These are phyloP conservation scores for Icerya purchasi DNA, from an alignment of 2,888 invertebrate species.

Conservation along the genomic window DNA sequence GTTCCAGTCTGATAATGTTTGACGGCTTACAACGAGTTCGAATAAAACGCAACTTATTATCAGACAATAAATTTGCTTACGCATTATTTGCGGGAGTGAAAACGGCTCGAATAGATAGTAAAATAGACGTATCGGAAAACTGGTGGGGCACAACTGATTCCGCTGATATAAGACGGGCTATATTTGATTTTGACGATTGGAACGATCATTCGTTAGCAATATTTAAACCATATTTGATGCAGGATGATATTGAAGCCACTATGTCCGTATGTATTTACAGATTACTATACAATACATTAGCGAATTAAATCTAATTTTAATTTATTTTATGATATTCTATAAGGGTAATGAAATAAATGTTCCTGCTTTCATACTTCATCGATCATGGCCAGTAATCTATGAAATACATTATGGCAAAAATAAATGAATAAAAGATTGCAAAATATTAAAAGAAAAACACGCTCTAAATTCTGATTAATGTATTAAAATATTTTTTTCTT, in stretches of 20 bases:
- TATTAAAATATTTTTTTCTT: no score
- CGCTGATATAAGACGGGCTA: conserved; percentile 49
- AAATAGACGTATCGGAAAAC: conserved; percentile 72
- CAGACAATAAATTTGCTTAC: conserved; percentile 62
- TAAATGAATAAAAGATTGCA: no score
- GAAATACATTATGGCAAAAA: no score
- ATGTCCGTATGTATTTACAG: conserved; percentile 37
- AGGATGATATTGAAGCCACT: conserved; percentile 52
- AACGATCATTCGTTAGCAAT: conserved; percentile 88
- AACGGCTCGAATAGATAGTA: conserved; percentile 69
- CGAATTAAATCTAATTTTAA: no score
- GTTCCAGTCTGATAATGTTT: conserved; percentile 72
- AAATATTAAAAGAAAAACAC: no score
- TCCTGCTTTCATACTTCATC: no score
- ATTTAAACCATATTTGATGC: conserved; percentile 67
- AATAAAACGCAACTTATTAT: conserved; percentile 71
- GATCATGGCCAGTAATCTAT: no score
- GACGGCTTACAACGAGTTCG: conserved; percentile 86
- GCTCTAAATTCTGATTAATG: no score
- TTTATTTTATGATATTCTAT: no score
- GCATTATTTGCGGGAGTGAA: conserved; percentile 78
- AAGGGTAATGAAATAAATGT: no score
- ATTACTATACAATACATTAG: no score
- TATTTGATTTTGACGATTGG: conserved; percentile 99
- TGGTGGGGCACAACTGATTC: conserved; percentile 84